Percentiles rank a stretch among this genome's conserved stretches.
phyloP scores from a whole-genome alignment of 2,888 invertebrate species.

The Epinotia ramella region DNA sequence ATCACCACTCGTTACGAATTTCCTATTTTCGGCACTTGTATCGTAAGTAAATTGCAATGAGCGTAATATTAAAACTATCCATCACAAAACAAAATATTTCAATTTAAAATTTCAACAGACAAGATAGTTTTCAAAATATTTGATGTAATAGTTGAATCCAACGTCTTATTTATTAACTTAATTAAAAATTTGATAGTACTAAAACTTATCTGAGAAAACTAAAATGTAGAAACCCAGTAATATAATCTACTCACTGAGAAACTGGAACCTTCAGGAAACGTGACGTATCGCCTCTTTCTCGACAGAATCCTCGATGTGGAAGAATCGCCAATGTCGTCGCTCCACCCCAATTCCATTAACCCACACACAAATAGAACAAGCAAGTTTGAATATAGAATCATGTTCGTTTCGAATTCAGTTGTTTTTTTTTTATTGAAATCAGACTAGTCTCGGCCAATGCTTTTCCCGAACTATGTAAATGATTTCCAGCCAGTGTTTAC shows the following conservation, averaged over 20 bases:
- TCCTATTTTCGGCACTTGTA: no score
- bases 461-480: not conserved
- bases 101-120: no score
- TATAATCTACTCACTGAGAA: constrained; percentile 86
- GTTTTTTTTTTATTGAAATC: not conserved
- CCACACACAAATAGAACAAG: constrained; percentile 47
- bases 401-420: constrained; percentile 2
- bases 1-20: no score
- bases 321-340: constrained; percentile 38
- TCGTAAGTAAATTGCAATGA: no score
- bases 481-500: not conserved
- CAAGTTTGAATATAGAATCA: constrained; percentile 47
- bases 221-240: constrained; percentile 31
- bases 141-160: no score
- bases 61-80: no score
- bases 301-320: constrained; percentile 74
- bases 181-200: no score
- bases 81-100: no score
- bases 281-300: constrained; percentile 86
- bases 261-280: constrained; percentile 89
- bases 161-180: no score
- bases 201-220: not conserved
- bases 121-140: no score
- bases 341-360: constrained; percentile 48
- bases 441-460: not conserved